phyloP scores from a whole-genome alignment of 2,113 vertebrate species.

The Xiphophorus hellerii region DNA sequence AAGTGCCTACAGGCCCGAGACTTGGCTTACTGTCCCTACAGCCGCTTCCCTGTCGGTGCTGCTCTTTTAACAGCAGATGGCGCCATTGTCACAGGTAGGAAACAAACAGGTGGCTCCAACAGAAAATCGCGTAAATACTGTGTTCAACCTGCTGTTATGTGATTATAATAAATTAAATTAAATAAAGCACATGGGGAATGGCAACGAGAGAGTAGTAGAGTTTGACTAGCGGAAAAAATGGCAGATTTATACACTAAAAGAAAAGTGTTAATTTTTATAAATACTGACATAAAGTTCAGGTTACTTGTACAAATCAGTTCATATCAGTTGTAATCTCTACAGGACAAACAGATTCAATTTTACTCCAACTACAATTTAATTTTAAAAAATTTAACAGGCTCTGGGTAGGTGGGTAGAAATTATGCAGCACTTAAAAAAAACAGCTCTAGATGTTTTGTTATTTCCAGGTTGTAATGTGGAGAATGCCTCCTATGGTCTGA shows the following conservation, averaged over 20 bases:
- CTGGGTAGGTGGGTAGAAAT: neutral
- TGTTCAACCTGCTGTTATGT: neutral
- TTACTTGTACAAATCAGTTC: too few species aligned
- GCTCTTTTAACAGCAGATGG: constrained; percentile 86
- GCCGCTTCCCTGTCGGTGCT: constrained; percentile 88
- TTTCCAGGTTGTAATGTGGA: constrained; percentile 93
- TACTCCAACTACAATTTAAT: too few species aligned
- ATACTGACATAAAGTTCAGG: too few species aligned
- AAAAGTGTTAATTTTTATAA: too few species aligned
- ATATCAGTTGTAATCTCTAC: too few species aligned
- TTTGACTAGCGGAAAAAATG: too few species aligned
- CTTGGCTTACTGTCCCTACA: constrained; percentile 91
- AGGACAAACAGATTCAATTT: too few species aligned
- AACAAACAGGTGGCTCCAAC: neutral
- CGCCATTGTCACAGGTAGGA: constrained; percentile 87
- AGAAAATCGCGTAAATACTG: neutral
- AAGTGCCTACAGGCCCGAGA: constrained; percentile 84
- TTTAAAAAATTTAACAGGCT: too few species aligned
- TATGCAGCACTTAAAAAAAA: neutral
- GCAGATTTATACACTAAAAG: too few species aligned
- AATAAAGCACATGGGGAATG: neutral
- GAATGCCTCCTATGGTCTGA: constrained; percentile 86
- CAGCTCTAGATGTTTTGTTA: neutral
- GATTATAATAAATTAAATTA: neutral
- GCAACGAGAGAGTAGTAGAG: too few species aligned